Base-by-base conservation (phyloP, 2,113 vertebrate species). In the Oriolus oriolus region DNA sequence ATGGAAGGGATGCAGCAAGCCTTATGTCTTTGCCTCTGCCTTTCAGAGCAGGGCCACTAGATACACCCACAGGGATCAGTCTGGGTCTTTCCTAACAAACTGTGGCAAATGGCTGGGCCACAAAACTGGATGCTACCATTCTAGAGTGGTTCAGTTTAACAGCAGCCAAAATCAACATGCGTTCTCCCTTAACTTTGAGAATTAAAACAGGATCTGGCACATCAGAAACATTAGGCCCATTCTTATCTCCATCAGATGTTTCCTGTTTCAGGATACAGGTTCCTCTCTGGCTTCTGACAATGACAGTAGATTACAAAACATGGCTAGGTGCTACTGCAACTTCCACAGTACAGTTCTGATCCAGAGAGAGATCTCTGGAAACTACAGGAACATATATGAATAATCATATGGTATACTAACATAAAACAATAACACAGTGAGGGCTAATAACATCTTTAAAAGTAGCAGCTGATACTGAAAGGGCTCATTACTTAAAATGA, bases 261-360 rank as follows among this genome's bases (percentile, higher is more conserved):
- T 76, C 16, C 7, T 89, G 0, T 60, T 94, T 84, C 1, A 2
- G 30, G 13, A 37, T 63, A 35, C 0, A 2, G 3, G 3, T 26
- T 89, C 39, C 27, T 60, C 45, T 65, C 52, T 44, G 54, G 42
- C 12, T 53, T 77, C 68, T 81, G 27, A 66, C 3, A 9, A 24
- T 54, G 63, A 41, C 30, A 54, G 12, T 13, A 59, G 39, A 27
- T 24, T 70, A 54, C 28, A 54, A 86, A 92, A 78, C 31, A 26
- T 6, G 6, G 13, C 9, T 24, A 27, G 28, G 10, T 53, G 44
- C 7, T 60, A 35, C 68, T 6, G 7, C 39, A 77, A 8, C 18
- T 80, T 65, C 69, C 24, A 26, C 9, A 49, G 27, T 17, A 49
- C 1, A 1, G 18, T n/a, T 60, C 33, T 81, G 52, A 88, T 71